Evolutionary conservation across 1,140 invertebrate species (phyloP), one percentile per base, ranked within the genome.

Genomic region (Theocolax elegans): DNA sequence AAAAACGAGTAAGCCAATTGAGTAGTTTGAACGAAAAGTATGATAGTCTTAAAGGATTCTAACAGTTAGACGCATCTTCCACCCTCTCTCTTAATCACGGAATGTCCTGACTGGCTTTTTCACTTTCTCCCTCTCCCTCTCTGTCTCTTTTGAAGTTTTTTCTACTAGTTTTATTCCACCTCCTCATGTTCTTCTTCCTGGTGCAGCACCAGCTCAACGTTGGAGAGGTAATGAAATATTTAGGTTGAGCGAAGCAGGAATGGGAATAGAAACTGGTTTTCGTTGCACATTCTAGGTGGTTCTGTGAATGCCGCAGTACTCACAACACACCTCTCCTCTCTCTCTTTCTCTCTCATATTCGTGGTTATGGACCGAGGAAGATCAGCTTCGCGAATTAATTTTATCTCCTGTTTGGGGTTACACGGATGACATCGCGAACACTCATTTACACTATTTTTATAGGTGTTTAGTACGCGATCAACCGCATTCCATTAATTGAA

Each of bases 251-350:
- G 66, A 66, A 67, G 66, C 73, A 48, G 67, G 59, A 81, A 80
- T 78, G 75, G 73, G 73, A 79, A 78, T 77, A 70, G 72, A 72
- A 82, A 82, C 79, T 79, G 79, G 81, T 81, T 82, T 75, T 75
- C 75, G 76, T 80, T 75, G 78, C 75, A 75, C 77, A 80, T 81
- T 82, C 80, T 77, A 78, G 80, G 75, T 75, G 75, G 75, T 79
- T 80, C 73, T 23, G 29, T 75, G 75, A 78, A 81, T 77, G 76
- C 76, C 71, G 70, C 51, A 17, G 76, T 75, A 67, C 73, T 71
- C 75, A 73, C 75, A 76, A 75, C 71, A 77, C 35, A 21, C 21
- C n/a, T n/a, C n/a, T n/a, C n/a, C n/a, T n/a, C n/a, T n/a, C n/a
- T n/a, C n/a, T n/a, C 38, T 23, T 25, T 13, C 44, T 12, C 44